phyloP scores from a whole-genome alignment of 2,888 invertebrate species.

The Apoderus coryli region DNA sequence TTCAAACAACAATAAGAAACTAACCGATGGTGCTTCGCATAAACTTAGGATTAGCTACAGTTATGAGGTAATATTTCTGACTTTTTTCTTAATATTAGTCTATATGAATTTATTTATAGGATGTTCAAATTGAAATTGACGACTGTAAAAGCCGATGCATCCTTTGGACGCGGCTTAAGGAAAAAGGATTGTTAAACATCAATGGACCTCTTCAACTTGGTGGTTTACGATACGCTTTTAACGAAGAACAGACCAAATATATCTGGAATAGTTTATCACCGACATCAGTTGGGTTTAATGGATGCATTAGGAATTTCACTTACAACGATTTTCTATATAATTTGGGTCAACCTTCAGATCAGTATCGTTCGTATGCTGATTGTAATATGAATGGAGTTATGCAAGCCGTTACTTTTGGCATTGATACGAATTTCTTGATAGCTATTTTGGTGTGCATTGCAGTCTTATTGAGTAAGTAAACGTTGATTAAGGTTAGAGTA shows the following conservation, averaged over 20 bases:
- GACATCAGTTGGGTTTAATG: slow-evolving; percentile 57
- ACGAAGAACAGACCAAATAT: slow-evolving; percentile 42
- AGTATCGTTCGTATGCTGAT: slow-evolving; percentile 48
- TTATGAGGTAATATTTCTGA: slow-evolving; percentile 24
- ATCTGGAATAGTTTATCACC: slow-evolving; percentile 60
- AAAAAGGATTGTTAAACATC: slow-evolving; percentile 36
- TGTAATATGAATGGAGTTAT: slow-evolving; percentile 59
- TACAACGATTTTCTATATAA: slow-evolving; percentile 82
- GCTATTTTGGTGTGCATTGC: slow-evolving; percentile 81
- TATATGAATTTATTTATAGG: slow-evolving; percentile 13
- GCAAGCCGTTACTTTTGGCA: slow-evolving; percentile 67
- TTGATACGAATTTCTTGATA: slow-evolving; percentile 75
- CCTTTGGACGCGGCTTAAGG: slow-evolving; percentile 22
- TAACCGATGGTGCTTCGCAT: slow-evolving; percentile 78
- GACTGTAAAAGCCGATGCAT: slow-evolving; percentile 30
- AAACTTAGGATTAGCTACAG: slow-evolving; percentile 65
- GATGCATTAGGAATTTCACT: slow-evolving; percentile 84
- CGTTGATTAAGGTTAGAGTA: too few species aligned
- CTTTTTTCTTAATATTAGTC: slow-evolving; percentile 10
- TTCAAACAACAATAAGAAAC: slow-evolving; percentile 37
- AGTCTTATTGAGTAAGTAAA: slow-evolving; percentile 60
- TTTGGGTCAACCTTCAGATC: slow-evolving; percentile 64
- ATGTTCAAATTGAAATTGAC: slow-evolving; percentile 29
- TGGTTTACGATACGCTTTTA: slow-evolving; percentile 52
- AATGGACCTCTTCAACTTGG: slow-evolving; percentile 83